Evolutionary conservation across 2,113 vertebrate species (phyloP).

Genomic region (Lanius ludovicianus): DNA sequence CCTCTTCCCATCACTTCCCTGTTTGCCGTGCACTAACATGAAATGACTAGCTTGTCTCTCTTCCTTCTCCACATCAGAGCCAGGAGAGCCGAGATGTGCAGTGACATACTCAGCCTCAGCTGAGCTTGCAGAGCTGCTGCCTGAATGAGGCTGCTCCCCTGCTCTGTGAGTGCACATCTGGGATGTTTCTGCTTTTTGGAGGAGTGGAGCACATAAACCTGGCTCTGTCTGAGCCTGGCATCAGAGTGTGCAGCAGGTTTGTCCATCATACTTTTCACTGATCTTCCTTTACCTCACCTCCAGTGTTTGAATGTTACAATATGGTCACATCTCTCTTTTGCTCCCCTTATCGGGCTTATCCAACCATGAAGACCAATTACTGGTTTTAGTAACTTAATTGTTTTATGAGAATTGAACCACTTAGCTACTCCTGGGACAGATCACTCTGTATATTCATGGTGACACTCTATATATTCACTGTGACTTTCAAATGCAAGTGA

Average conservation of each 20-base stretch:
- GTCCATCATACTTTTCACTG: background rate
- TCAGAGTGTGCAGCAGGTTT: background rate
- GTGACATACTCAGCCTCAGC: constrained; percentile 2
- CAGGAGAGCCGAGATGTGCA: background rate
- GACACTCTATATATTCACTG: background rate
- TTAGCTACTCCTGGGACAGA: background rate
- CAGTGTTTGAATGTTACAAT: background rate
- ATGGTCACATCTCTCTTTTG: background rate
- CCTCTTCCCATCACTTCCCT: background rate
- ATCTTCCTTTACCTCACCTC: background rate
- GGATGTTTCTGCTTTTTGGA: background rate
- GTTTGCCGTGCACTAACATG: background rate
- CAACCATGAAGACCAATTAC: constrained; percentile 5
- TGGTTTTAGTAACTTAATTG: constrained; percentile 15
- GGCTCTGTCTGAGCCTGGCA: background rate
- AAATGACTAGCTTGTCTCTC: constrained; percentile 53
- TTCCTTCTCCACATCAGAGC: constrained; percentile 9
- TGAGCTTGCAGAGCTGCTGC: background rate
- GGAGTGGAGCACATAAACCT: background rate
- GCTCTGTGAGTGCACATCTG: background rate
- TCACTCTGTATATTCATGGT: background rate
- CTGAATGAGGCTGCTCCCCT: background rate
- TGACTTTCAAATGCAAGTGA: constrained; percentile 17
- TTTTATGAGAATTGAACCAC: background rate
- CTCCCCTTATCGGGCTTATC: background rate